Conservation (phyloP, 2,113 vertebrate species). For the Ceyx cyanopectus region DNA sequence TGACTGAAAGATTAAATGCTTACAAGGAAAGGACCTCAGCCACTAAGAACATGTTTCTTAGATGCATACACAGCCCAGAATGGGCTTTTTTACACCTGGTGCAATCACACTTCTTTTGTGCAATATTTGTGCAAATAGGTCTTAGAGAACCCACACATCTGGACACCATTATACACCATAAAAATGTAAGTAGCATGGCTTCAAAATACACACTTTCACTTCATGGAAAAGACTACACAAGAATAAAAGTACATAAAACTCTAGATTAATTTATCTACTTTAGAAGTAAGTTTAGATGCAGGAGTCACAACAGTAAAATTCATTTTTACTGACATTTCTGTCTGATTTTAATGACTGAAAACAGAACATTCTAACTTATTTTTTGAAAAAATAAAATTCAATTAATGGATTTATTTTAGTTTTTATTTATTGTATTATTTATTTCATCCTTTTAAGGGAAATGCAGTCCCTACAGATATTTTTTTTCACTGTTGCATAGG, state of each 20-base stretch:
- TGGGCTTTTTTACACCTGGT: neutral
- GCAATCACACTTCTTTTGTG: neutral
- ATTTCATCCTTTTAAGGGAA: neutral
- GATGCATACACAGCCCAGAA: neutral
- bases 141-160: neutral
- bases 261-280: neutral
- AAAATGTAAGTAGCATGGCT: neutral
- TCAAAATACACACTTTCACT: neutral
- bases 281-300: neutral
- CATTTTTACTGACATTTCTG: neutral
- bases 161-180: neutral
- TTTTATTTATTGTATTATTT: neutral
- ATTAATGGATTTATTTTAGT: neutral
- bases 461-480: neutral
- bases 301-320: neutral
- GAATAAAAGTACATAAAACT: neutral
- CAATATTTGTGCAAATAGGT: neutral
- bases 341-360: neutral
- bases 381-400: neutral
- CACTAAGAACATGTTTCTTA: constrained; percentile 5
- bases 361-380: neutral
- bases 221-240: neutral
- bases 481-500: neutral
- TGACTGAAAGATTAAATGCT: constrained; percentile 28
- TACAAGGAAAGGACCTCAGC: constrained; percentile 26